Conservation (phyloP, 2,113 vertebrate genomes). For the Acrocephalus arundinaceus region DNA sequence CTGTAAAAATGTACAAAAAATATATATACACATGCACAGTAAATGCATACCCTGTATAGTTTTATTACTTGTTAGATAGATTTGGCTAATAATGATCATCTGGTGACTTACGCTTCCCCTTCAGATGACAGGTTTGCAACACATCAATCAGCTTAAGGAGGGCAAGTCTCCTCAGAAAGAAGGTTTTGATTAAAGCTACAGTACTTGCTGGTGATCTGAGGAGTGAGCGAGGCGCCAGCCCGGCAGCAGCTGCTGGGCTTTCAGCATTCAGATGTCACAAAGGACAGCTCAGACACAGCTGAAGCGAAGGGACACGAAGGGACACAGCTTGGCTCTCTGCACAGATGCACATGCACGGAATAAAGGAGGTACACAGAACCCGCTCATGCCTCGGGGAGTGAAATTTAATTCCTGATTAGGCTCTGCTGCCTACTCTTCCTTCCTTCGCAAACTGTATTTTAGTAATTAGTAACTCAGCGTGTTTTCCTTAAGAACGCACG, state of each 20-base stretch:
- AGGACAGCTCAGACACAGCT: constrained; percentile 25
- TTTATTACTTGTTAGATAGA: not conserved
- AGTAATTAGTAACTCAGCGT: not conserved
- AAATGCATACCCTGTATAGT: constrained; percentile 66
- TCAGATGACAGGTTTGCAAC: not conserved
- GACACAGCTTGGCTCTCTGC: not conserved
- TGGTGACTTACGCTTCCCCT: not conserved
- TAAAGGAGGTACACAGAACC: constrained; percentile 28
- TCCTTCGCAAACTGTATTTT: not conserved
- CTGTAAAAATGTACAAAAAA: constrained; percentile 76
- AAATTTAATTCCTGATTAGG: not conserved
- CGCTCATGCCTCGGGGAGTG: not conserved
- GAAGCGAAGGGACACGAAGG: not conserved
- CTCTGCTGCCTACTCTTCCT: not conserved
- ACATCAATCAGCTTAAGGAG: not conserved
- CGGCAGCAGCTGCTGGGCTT: not conserved
- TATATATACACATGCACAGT: constrained; percentile 52
- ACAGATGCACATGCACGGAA: not conserved
- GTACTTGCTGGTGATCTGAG: constrained; percentile 31
- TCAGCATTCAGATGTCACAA: constrained; percentile 23
- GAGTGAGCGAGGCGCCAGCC: not conserved
- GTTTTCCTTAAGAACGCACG: not conserved
- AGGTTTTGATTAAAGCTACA: constrained; percentile 17
- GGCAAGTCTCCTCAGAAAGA: not conserved
- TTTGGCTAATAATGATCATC: not conserved